Conservation (phyloP, 1,140 invertebrate genomes). For the Lineus longissimus region DNA sequence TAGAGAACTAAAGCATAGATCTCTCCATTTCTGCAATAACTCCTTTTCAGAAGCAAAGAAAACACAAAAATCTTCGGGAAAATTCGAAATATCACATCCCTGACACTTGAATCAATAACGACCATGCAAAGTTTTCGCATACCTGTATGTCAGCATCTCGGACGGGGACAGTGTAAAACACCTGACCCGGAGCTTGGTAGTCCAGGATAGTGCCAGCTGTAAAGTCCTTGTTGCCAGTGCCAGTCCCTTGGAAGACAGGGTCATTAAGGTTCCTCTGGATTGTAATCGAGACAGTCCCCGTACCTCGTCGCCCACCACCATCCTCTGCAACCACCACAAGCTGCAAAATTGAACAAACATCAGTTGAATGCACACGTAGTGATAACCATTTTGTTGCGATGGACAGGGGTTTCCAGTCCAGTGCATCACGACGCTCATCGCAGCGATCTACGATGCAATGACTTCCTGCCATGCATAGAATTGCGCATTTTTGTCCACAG, state of each 20-base stretch:
- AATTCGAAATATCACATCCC: too few relatives aligned
- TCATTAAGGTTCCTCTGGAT: constrained; percentile 30
- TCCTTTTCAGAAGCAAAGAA: too few relatives aligned
- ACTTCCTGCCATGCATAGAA: too few relatives aligned
- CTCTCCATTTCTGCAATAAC: too few relatives aligned
- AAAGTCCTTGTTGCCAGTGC: too few relatives aligned
- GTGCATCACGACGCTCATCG: neutral
- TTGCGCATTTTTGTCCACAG: too few relatives aligned
- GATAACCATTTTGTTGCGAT: neutral
- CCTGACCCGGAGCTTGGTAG: constrained; percentile 18
- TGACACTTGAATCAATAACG: too few relatives aligned
- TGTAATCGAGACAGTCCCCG: constrained; percentile 26
- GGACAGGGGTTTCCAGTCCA: neutral
- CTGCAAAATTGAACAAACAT: constrained; percentile 22
- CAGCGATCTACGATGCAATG: too few relatives aligned
- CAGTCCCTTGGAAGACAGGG: constrained; percentile 20
- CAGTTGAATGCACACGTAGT: neutral
- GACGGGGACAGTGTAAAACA: constrained; percentile 27
- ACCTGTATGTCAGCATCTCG: constrained; percentile 35
- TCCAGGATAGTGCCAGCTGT: constrained; percentile 27
- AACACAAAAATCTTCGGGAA: neutral
- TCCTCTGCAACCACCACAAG: constrained; percentile 33
- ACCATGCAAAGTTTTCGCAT: too few relatives aligned
- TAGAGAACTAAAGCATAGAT: too few relatives aligned
- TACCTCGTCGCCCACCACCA: constrained; percentile 30